Evolutionary conservation across 2,113 vertebrate genomes (phyloP).

Genomic region (Microcebus lehilahytsara): DNA sequence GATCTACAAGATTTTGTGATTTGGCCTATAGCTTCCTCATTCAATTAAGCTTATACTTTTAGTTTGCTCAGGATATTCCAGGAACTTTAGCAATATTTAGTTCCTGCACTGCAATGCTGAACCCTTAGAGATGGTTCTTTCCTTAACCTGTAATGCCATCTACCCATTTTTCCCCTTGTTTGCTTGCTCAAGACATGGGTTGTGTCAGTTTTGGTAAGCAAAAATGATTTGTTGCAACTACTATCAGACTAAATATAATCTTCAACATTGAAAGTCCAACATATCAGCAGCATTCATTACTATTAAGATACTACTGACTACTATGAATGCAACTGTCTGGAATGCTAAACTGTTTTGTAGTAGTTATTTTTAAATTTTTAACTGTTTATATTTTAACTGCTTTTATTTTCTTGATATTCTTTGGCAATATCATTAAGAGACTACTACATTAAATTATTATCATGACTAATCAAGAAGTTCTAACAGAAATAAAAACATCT

Average conservation of each 20-base stretch:
- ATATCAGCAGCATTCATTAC: conserved; percentile 88
- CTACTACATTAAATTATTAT: conserved; percentile 66
- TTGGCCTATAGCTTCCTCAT: background rate
- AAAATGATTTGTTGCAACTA: conserved; percentile 34
- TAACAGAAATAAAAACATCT: background rate
- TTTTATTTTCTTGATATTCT: conserved; percentile 86
- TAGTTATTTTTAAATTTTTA: conserved; percentile 92
- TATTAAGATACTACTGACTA: conserved; percentile 87
- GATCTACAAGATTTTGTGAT: background rate
- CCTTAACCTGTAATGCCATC: background rate
- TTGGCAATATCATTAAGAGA: conserved; percentile 67
- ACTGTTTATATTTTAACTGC: conserved; percentile 87
- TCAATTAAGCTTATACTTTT: background rate
- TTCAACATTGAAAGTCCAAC: conserved; percentile 79
- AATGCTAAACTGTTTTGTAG: conserved; percentile 85
- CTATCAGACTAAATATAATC: conserved; percentile 82
- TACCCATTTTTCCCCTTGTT: background rate
- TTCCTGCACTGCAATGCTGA: background rate
- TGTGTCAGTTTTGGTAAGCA: background rate
- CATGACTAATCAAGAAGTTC: background rate
- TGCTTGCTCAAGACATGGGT: background rate
- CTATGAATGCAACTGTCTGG: conserved; percentile 89
- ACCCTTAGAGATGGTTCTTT: background rate
- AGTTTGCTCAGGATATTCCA: background rate
- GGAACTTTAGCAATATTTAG: background rate